Conservation (phyloP, 2,888 invertebrate genomes). For the Erpobdella octoculata region DNA sequence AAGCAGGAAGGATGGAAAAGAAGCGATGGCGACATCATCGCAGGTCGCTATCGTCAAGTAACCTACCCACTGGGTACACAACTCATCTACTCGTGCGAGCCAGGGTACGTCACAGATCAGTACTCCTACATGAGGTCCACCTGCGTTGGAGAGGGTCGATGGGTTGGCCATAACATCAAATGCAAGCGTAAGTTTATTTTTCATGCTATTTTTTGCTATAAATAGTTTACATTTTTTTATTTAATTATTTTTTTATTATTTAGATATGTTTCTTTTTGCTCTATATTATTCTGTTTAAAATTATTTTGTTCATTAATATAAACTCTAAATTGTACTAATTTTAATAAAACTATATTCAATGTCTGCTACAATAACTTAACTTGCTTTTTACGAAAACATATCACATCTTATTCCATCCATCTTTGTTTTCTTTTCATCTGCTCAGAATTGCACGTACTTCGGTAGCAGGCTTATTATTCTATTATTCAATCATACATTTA, state of each 20-base stretch:
- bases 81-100: slow-evolving; percentile 82
- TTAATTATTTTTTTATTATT: neutral
- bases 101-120: slow-evolving; percentile 75
- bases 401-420: too few species aligned
- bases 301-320: too few species aligned
- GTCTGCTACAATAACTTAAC: too few species aligned
- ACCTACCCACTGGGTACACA: slow-evolving; percentile 82
- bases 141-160: slow-evolving; percentile 76
- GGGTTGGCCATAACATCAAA: slow-evolving; percentile 91
- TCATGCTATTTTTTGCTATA: neutral
- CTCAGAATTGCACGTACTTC: too few species aligned
- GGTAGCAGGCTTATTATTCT: too few species aligned
- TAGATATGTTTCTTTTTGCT: too few species aligned
- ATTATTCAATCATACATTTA: too few species aligned
- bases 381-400: too few species aligned
- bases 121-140: slow-evolving; percentile 78
- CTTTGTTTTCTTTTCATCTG: too few species aligned
- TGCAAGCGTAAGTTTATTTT: slow-evolving; percentile 69
- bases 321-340: too few species aligned
- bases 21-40: slow-evolving; percentile 69
- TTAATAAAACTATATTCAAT: too few species aligned
- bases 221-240: neutral
- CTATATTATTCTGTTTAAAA: too few species aligned
- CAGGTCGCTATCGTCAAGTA: slow-evolving; percentile 70
- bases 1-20: slow-evolving; percentile 51